Conservation (phyloP, 2,113 vertebrate genomes). For the Mungos mungo region DNA sequence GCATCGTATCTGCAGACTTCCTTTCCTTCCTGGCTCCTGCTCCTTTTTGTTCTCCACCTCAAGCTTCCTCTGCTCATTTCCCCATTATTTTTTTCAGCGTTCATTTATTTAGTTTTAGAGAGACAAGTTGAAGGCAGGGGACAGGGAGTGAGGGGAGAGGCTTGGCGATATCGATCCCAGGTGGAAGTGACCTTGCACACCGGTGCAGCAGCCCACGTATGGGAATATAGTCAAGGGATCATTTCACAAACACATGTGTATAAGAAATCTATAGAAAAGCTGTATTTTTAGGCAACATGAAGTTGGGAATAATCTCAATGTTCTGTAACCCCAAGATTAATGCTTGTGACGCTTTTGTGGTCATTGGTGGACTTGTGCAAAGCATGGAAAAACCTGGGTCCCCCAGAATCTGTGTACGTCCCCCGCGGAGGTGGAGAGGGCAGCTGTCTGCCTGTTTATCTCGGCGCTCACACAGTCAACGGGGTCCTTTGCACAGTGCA, state of each 20-base stretch:
- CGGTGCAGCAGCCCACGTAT: fast-evolving
- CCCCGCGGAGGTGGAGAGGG: background rate
- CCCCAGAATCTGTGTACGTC: background rate
- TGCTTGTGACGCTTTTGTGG: background rate
- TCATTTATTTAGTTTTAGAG: no score
- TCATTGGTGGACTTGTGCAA: background rate
- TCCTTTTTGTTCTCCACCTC: background rate
- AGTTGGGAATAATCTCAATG: background rate
- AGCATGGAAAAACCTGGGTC: background rate
- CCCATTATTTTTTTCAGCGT: background rate
- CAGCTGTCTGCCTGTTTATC: background rate
- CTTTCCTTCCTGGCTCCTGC: no score
- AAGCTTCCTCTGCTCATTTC: background rate
- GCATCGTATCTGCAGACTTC: no score
- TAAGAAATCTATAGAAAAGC: background rate
- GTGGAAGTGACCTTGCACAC: background rate
- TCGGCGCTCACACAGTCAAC: background rate
- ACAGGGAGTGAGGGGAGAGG: background rate
- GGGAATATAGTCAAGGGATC: background rate
- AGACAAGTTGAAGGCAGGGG: background rate
- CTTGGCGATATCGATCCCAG: no score
- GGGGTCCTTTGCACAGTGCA: background rate
- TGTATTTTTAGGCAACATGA: background rate
- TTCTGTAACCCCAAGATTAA: background rate
- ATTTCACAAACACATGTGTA: fast-evolving